A percentile compares a stretch with the other conserved stretches of the same genome.
phyloP scores from a whole-genome alignment of 1,140 invertebrate genomes.

The Drosophila nigrodunni region DNA sequence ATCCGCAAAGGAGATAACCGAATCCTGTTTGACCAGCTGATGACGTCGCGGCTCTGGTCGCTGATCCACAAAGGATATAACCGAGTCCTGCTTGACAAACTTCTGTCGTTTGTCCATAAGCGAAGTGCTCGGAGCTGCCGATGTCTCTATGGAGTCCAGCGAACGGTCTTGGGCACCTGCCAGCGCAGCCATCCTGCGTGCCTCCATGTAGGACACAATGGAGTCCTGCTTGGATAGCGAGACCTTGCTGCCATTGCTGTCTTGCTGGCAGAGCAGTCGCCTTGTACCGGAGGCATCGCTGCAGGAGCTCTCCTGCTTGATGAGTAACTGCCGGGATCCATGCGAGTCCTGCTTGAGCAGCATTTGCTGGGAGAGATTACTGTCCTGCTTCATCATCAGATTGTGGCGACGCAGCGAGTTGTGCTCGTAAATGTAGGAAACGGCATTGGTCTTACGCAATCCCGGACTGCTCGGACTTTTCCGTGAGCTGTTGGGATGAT shows the following conservation, averaged over 20 bases:
- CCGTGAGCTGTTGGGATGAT: constrained; percentile 89
- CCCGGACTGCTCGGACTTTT: constrained; percentile 87
- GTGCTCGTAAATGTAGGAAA: constrained; percentile 89
- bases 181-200: constrained; percentile 56
- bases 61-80: constrained; percentile 83
- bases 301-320: constrained; percentile 83
- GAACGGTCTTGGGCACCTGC: constrained; percentile 39
- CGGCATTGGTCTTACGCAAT: constrained; percentile 88
- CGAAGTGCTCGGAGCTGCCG: constrained; percentile 42
- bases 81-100: constrained; percentile 83
- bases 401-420: constrained; percentile 79
- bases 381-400: constrained; percentile 83
- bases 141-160: constrained; percentile 41
- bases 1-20: constrained; percentile 84
- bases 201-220: constrained; percentile 82
- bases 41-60: constrained; percentile 79
- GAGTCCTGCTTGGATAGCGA: constrained; percentile 82
- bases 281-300: constrained; percentile 77
- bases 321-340: constrained; percentile 80
- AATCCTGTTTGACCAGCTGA: constrained; percentile 83
- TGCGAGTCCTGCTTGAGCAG: constrained; percentile 84
- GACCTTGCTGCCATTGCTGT: constrained; percentile 82
- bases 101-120: constrained; percentile 78
- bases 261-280: constrained; percentile 78
- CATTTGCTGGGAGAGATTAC: constrained; percentile 83